These are phyloP conservation scores for Troilus luridus DNA, from an alignment of 2,888 invertebrate genomes.

Conservation along the genomic window DNA sequence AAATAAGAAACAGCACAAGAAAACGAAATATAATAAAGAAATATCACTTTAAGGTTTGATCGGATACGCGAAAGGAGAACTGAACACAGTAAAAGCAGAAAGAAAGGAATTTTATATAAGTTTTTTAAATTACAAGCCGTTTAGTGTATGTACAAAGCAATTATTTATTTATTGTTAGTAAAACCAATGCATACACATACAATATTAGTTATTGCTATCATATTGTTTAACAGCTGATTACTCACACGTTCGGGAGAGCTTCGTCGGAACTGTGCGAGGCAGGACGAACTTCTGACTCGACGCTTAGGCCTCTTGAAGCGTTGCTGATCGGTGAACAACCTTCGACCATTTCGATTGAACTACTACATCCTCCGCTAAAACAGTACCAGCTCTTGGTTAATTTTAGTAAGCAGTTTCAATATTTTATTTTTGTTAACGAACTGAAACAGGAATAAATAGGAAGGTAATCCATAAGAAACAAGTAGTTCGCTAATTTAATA, in stretches of 20 bases:
- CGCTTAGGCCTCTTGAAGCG: conserved; percentile 70
- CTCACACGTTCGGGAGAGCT: conserved; percentile 67
- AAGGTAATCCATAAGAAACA: not conserved
- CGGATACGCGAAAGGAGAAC: too few species aligned
- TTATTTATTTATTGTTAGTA: not conserved
- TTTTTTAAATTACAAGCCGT: not conserved
- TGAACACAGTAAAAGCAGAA: too few species aligned
- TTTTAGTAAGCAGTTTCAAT: not conserved
- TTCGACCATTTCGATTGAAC: conserved; percentile 79
- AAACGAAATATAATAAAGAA: too few species aligned
- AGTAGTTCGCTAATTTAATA: not conserved
- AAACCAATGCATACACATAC: not conserved
- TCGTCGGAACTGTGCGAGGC: conserved; percentile 70
- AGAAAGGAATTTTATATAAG: not conserved
- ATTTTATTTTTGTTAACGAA: not conserved
- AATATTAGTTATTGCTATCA: not conserved
- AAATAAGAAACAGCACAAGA: too few species aligned
- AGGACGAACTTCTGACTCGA: conserved; percentile 70
- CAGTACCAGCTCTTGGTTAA: not conserved
- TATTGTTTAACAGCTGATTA: not conserved
- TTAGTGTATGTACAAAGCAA: not conserved
- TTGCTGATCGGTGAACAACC: conserved; percentile 71
- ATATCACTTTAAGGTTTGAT: too few species aligned
- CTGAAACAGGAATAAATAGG: not conserved
- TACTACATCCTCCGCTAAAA: conserved; percentile 69